Percentiles rank a stretch among this genome's conserved stretches.
Conservation (phyloP, 2,888 invertebrate species). For the Thymelicus acteon region DNA sequence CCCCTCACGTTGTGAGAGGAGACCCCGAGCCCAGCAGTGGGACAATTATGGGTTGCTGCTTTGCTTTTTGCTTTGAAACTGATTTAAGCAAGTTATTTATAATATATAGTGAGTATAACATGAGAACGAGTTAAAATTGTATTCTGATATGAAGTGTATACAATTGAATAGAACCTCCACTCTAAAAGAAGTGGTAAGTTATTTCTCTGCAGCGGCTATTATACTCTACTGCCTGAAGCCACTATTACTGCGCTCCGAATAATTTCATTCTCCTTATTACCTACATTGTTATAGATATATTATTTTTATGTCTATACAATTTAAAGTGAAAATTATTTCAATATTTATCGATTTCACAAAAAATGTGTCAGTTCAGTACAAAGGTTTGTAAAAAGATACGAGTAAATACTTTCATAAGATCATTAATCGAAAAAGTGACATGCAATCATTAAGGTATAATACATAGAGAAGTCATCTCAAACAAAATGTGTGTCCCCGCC, state of each 20-base stretch:
- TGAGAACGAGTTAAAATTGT: not conserved
- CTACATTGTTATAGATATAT: not conserved
- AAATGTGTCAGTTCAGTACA: too few species aligned
- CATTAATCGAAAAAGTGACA: too few species aligned
- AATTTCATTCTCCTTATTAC: conserved; percentile 28
- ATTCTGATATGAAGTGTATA: conserved; percentile 1
- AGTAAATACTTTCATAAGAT: too few species aligned
- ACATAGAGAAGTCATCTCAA: too few species aligned
- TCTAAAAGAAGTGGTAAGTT: conserved; percentile 13
- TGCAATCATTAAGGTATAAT: too few species aligned
- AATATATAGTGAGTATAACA: not conserved
- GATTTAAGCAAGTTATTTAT: too few species aligned
- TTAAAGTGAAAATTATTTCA: not conserved
- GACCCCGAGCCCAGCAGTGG: too few species aligned
- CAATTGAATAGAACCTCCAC: conserved; percentile 1
- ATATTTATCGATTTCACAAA: not conserved
- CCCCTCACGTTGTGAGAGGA: too few species aligned
- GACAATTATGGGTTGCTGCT: too few species aligned
- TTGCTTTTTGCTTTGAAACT: too few species aligned
- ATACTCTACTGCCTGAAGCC: conserved; percentile 21
- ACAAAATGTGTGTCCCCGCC: too few species aligned
- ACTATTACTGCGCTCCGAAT: conserved; percentile 32
- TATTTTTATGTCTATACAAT: not conserved
- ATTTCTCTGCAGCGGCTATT: conserved; percentile 19
- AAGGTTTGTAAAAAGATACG: too few species aligned